Conservation (phyloP, 2,113 vertebrate genomes). For the Nesospiza acunhae region DNA sequence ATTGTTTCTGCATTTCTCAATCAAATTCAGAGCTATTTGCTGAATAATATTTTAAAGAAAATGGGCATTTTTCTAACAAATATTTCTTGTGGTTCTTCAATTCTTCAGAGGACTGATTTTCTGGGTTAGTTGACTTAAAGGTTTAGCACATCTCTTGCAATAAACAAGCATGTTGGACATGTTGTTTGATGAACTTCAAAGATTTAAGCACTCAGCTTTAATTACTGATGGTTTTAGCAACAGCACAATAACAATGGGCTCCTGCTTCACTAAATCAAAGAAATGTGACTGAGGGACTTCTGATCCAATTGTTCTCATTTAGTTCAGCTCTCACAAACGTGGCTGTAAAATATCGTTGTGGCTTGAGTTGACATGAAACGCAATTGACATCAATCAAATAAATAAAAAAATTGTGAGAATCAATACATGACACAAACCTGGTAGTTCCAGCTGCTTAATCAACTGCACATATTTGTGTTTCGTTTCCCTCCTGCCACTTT, state of each 20-base stretch:
- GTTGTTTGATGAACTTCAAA: constrained; percentile 80
- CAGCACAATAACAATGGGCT: constrained; percentile 76
- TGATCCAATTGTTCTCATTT: constrained; percentile 82
- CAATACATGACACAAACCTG: constrained; percentile 58
- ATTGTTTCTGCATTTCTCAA: neutral
- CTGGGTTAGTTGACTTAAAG: neutral
- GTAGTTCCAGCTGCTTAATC: constrained; percentile 43
- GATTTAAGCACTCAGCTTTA: constrained; percentile 88
- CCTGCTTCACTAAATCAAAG: constrained; percentile 71
- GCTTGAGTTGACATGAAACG: constrained; percentile 64
- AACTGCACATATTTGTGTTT: constrained; percentile 43
- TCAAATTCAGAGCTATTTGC: neutral
- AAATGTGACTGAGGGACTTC: constrained; percentile 76
- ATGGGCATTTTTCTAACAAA: neutral
- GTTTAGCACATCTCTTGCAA: constrained; percentile 45
- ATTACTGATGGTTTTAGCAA: constrained; percentile 82
- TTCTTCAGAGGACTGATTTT: constrained; percentile 7
- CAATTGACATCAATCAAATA: constrained; percentile 67
- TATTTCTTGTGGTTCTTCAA: neutral
- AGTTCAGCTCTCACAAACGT: constrained; percentile 62
- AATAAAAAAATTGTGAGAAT: constrained; percentile 53
- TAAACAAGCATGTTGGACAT: constrained; percentile 78
- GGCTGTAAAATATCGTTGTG: constrained; percentile 69
- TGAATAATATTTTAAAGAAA: neutral
- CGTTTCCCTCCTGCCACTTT: neutral